Evolutionary conservation across 2,797 vertebrate species (phyloP).

Genomic region (Cyprinella venusta): DNA sequence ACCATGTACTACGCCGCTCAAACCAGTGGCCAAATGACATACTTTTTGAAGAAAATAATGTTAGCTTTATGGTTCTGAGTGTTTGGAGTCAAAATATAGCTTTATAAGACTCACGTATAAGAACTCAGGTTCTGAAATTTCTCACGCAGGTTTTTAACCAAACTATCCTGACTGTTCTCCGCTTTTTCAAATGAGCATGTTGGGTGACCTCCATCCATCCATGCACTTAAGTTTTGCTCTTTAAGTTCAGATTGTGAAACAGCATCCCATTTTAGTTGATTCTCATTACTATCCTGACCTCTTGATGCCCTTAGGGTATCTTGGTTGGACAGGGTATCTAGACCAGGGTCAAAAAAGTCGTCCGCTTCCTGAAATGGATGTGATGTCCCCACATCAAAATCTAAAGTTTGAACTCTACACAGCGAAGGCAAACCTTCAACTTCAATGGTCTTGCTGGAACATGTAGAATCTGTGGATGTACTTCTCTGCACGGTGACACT

Average conservation of each 20-base stretch:
- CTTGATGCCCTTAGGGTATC: slow-evolving; percentile 68
- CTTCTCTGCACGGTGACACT: slow-evolving; percentile 52
- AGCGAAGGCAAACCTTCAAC: slow-evolving; percentile 49
- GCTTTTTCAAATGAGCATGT: slow-evolving; percentile 65
- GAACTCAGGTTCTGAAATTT: slow-evolving; percentile 90
- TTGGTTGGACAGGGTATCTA: slow-evolving; percentile 70
- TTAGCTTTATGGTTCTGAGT: not conserved
- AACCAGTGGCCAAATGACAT: not conserved
- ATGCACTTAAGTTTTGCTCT: slow-evolving; percentile 53
- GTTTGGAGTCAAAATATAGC: not conserved
- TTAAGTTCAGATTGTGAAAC: slow-evolving; percentile 35
- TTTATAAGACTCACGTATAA: slow-evolving; percentile 64
- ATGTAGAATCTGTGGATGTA: slow-evolving; percentile 52
- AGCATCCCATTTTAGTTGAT: slow-evolving; percentile 44
- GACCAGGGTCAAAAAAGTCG: slow-evolving; percentile 67
- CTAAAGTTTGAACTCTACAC: slow-evolving; percentile 72
- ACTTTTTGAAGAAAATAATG: not conserved
- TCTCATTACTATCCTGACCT: slow-evolving; percentile 66
- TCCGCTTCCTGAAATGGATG: slow-evolving; percentile 70
- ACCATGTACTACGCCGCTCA: not conserved
- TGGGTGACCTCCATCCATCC: slow-evolving; percentile 46
- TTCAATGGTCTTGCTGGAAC: slow-evolving; percentile 6
- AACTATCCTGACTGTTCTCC: slow-evolving; percentile 73
- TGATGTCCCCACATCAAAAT: slow-evolving; percentile 59
- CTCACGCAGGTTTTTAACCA: slow-evolving; percentile 89